A percentile compares a stretch with the other conserved stretches of the same genome.
phyloP scores from a whole-genome alignment of 2,797 vertebrate species.

The Morelia viridis region DNA sequence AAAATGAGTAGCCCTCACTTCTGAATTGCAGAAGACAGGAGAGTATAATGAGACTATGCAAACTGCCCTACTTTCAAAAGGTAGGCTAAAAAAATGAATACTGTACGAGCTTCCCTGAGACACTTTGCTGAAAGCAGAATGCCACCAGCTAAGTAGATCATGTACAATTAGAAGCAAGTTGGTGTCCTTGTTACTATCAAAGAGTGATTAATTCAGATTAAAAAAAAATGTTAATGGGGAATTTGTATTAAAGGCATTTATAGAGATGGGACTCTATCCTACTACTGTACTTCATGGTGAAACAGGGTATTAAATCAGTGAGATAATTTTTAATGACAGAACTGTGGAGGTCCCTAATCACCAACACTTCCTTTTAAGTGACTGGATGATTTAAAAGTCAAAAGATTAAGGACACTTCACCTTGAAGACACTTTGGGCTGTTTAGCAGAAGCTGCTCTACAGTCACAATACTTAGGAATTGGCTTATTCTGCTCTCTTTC shows the following conservation, averaged over 20 bases:
- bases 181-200: background rate
- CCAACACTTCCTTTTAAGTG: background rate
- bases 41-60: background rate
- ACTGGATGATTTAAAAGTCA: background rate
- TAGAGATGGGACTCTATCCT: background rate
- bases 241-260: background rate
- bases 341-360: background rate
- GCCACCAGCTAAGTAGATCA: constrained; percentile 1
- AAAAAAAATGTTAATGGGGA: background rate
- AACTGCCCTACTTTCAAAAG: background rate
- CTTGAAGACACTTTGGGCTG: background rate
- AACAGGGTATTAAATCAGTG: background rate
- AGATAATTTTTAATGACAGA: constrained; percentile 1
- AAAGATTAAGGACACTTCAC: background rate
- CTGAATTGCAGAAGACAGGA: background rate
- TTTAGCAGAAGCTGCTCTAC: background rate
- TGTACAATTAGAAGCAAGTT: background rate
- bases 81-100: background rate
- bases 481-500: background rate
- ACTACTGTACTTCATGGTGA: background rate
- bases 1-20: background rate
- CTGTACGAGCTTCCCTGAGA: background rate
- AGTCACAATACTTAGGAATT: background rate
- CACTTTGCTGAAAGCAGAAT: background rate
- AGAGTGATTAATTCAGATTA: background rate